Evolutionary conservation across 2,113 vertebrate species (phyloP), one percentile per base, ranked within the genome.

Genomic region (Dipodomys merriami): DNA sequence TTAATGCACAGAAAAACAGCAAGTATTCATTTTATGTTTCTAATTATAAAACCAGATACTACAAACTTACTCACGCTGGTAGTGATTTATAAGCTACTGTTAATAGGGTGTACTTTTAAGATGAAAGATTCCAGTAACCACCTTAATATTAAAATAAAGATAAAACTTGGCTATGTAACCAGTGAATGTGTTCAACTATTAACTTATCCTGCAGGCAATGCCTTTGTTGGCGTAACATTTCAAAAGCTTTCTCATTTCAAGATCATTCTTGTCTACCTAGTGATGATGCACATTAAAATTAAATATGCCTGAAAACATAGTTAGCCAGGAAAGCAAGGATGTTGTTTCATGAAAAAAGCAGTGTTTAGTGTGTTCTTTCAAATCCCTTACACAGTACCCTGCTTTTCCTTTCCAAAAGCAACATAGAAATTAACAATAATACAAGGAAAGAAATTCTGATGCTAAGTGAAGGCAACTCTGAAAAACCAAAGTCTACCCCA

Each of bases 171-270:
- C 79, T 78, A 86, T 33, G 0, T 84, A 96, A 92, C 49, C 81
- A 91, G 2, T 68, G 72, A 94, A 82, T 92, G 65, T 81, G n/a
- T 90, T 78, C 74, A 93, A 93, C 60, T 83, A 93, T 93, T 93
- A 95, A 80, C 74, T 94, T 92, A 92, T 88, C 86, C 83, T 93
- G 33, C 30, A 89, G 90, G 92, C 91, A 84, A 93, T 74, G 35
- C 60, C 49, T 95, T 78, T 94, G 49, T 84, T 96, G 83, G 82
- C 65, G 84, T 95, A 62, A 57, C 67, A 87, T 86, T 96, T 84
- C 92, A 96, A 96, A 96, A 87, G 80, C 83, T 91, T 94, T 95
- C 80, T 91, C 81, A 94, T 85, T 93, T 96, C 93, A 27, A 35
- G 90, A 93, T 86, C 68, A 79, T 89, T 96, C 86, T 91, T 16